A percentile compares a stretch with the other conserved stretches of the same genome.
These are phyloP conservation scores for Uropsilus gracilis DNA, from an alignment of 2,113 vertebrate genomes.

Conservation along the genomic window DNA sequence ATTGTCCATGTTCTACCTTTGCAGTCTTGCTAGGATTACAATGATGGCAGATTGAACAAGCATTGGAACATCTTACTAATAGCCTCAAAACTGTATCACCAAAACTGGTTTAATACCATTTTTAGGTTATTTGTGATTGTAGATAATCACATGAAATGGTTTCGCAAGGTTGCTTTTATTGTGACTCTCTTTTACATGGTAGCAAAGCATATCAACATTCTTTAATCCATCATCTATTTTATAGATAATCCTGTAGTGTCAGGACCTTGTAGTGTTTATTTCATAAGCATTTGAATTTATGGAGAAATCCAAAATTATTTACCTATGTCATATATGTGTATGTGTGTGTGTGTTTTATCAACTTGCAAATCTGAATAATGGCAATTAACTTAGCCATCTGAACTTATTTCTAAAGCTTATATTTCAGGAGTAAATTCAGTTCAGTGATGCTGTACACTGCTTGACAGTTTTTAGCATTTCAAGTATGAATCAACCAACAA, in stretches of 20 bases:
- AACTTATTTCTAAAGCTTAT: not conserved
- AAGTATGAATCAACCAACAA: not conserved
- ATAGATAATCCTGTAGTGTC: not conserved
- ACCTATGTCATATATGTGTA: not conserved
- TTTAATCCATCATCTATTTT: not conserved
- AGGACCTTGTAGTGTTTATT: too few relatives aligned
- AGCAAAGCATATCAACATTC: not conserved
- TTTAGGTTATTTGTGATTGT: not conserved
- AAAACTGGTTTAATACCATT: not conserved
- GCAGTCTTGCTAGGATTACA: not conserved
- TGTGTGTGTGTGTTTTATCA: too few relatives aligned
- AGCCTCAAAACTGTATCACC: not conserved
- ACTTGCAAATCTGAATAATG: not conserved
- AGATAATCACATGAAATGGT: not conserved
- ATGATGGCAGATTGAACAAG: not conserved
- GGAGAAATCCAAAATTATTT: not conserved
- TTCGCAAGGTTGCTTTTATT: not conserved
- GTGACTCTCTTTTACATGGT: not conserved
- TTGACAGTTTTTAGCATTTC: not conserved
- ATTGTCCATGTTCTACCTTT: not conserved
- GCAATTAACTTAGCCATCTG: not conserved
- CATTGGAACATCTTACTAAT: not conserved
- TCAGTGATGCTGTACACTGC: not conserved
- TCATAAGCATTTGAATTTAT: conserved; percentile 1
- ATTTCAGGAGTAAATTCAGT: conserved; percentile 9